Base-by-base conservation (phyloP, 2,888 invertebrate species). In the Drosophila peninsularis region DNA sequence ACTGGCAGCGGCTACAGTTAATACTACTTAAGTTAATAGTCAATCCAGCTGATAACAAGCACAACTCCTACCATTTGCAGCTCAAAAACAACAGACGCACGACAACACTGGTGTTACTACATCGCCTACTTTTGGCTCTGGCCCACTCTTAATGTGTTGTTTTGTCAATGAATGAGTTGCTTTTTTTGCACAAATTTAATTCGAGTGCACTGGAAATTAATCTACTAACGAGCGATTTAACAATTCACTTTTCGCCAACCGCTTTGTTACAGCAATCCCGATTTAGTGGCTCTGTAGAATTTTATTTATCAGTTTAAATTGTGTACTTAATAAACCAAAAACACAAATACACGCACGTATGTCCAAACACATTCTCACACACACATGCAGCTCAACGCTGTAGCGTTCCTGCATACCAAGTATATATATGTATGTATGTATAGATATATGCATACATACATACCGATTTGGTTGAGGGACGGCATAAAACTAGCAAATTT, bases 231-330 rank as follows among this genome's bases (percentile, higher is more conserved):
- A 45, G 45, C 45, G 52, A 47, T 58, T 71, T 42, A 42, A 54
- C 47, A 57, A 37, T 42, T n/a, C 60, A 68, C 54, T 55, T 61
- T 37, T 44, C 32, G 32, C 27, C 13, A 45, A 54, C 32, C 62
- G 49, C 47, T 67, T 39, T 39, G 11, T 39, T 61, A 60, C 60
- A 56, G 11, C 14, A 54, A 57, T 65, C 27, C 30, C 27, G 32
- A 57, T 62, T 42, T 57, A 50, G 11, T 44, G 30, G 24, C 5
- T 57, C 62, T 52, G 53, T 65, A 54, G 55, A 69, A 69, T 71
- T 67, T 78, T 79, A 79, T 78, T 82, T 79, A 87, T 82, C 82
- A 84, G 71, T 70, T 84, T 76, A 79, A 87, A 79, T 71, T 82
- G 77, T 82, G 77, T 84, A 79, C 88, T 75, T 78, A 80, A 83